Conservation (phyloP, 2,113 vertebrate species). For the Hystrix brachyura region DNA sequence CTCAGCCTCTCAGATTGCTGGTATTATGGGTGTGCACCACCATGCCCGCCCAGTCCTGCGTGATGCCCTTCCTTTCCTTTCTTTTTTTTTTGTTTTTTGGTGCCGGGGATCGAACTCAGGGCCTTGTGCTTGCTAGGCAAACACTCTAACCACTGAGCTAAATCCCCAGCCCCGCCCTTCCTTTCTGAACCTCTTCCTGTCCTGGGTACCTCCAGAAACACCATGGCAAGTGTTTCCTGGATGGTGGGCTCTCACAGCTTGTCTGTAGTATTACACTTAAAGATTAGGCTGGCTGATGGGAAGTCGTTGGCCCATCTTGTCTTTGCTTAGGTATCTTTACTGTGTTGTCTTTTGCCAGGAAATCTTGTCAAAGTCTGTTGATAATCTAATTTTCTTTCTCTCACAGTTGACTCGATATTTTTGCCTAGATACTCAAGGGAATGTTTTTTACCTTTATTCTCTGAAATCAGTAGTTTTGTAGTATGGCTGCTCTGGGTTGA, state of each 20-base stretch:
- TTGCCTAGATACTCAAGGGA: background rate
- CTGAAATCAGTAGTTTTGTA: background rate
- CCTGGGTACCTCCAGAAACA: background rate
- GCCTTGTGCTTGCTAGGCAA: too few relatives aligned
- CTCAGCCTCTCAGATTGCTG: background rate
- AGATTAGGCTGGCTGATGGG: background rate
- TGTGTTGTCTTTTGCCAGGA: conserved; percentile 12
- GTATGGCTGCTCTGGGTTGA: background rate
- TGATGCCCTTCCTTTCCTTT: background rate
- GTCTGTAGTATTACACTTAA: background rate
- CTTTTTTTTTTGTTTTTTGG: too few relatives aligned
- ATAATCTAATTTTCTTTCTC: background rate
- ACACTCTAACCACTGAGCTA: too few relatives aligned
- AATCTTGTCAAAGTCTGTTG: background rate
- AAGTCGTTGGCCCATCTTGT: background rate
- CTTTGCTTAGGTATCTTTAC: conserved; percentile 29
- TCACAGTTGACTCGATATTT: background rate
- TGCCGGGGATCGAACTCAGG: too few relatives aligned
- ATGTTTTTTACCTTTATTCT: background rate
- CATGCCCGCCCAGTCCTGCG: fast-evolving
- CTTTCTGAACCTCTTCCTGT: background rate
- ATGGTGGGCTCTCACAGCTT: background rate
- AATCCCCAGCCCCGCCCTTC: too few relatives aligned
- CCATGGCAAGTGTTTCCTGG: background rate
- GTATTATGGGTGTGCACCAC: background rate